These are phyloP conservation scores for Conomelus anceps DNA, from an alignment of 2,888 invertebrate genomes.

Conservation along the genomic window DNA sequence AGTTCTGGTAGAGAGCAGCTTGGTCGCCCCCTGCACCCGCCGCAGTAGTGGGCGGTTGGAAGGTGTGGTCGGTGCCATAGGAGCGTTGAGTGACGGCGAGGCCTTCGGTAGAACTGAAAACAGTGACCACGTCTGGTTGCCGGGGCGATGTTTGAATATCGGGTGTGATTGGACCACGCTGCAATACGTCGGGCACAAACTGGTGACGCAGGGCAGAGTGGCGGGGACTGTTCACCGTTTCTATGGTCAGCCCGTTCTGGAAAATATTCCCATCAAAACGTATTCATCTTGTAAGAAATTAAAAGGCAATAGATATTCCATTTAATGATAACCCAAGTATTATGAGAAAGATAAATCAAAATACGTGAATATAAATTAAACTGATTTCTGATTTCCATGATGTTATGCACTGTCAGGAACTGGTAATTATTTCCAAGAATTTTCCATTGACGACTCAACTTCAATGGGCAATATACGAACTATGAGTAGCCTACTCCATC, in stretches of 20 bases:
- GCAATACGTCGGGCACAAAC: constrained; percentile 29
- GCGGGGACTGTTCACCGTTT: constrained; percentile 21
- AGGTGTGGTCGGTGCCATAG: constrained; percentile 29
- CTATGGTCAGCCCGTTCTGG: neutral
- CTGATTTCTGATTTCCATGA: no score
- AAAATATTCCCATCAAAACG: neutral
- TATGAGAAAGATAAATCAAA: no score
- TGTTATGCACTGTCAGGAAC: no score
- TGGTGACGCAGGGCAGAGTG: constrained; percentile 22
- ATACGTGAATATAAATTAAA: neutral
- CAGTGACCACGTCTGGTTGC: constrained; percentile 29
- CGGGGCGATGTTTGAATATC: constrained; percentile 16
- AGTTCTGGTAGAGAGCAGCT: constrained; percentile 31
- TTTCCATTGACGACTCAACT: no score
- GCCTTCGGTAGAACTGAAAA: constrained; percentile 30
- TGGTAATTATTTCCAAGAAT: no score
- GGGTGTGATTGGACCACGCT: constrained; percentile 13
- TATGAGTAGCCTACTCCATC: no score
- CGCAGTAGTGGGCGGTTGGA: neutral
- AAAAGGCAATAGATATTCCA: no score
- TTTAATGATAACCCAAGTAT: no score
- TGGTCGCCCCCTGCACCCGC: neutral
- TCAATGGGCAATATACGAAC: no score
- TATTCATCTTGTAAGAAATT: no score
- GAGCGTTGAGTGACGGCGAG: constrained; percentile 28